phyloP scores from a whole-genome alignment of 2,113 vertebrate species.

The Halcyon senegalensis region DNA sequence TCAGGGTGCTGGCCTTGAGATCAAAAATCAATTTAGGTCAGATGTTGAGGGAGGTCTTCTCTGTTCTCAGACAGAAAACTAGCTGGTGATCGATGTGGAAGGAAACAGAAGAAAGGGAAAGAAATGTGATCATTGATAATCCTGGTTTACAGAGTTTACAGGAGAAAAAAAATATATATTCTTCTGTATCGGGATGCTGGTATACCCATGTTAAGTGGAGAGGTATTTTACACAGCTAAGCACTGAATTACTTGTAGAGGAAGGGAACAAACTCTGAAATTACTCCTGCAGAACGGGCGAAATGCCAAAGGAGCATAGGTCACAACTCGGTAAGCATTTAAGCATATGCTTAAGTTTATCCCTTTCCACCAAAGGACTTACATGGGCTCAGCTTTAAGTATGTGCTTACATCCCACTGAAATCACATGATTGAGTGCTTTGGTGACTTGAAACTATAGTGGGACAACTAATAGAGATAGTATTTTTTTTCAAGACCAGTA shows the following conservation, averaged over 20 bases:
- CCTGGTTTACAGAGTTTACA: background rate
- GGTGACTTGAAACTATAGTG: background rate
- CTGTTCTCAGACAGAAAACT: background rate
- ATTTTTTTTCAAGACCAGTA: background rate
- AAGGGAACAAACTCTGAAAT: background rate
- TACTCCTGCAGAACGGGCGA: background rate
- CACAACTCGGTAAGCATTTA: background rate
- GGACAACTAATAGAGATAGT: background rate
- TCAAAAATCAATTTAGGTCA: background rate
- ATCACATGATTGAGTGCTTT: background rate
- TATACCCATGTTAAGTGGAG: background rate
- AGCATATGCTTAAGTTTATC: background rate
- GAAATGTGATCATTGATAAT: background rate
- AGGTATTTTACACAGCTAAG: background rate
- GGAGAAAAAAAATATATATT: no score
- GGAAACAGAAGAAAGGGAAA: background rate
- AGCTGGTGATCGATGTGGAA: background rate
- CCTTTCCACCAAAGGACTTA: conserved; percentile 28
- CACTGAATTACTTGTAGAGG: background rate
- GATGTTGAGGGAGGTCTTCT: background rate
- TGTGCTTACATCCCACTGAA: conserved; percentile 7
- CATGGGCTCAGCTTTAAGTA: background rate
- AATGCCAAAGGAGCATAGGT: background rate
- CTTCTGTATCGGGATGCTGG: background rate
- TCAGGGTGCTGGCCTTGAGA: background rate